Base-by-base conservation (phyloP, 2,888 invertebrate species). In the Beris chalybata region DNA sequence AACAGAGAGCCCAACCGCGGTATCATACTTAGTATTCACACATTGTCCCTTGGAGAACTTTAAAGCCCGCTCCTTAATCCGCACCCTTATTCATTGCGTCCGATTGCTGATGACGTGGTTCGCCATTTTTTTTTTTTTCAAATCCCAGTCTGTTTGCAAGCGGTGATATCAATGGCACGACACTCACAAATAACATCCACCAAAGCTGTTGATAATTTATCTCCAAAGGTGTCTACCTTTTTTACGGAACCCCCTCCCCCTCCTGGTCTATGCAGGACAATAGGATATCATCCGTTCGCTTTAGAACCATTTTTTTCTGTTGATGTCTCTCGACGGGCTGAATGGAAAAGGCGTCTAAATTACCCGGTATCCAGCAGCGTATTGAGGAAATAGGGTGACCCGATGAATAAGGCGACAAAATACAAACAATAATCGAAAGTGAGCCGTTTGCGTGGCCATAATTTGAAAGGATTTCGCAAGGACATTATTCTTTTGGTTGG, bases 11-110 rank as follows among this genome's bases (percentile, higher is more conserved):
- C 38, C 5, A 5, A 7, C 38, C 38, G 38, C 38, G 38, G 38
- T 38, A 38, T 7, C 44, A 45, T 64, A 64, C 53, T 64, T 64
- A 64, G 54, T 64, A 64, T 64, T 64, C 64, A 43, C 44, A 44
- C 55, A 45, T 53, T 47, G 64, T 64, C 64, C 44, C 31, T 54
- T 54, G 45, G 53, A 64, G 5, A 43, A 29, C 50, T 32, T n/a
- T 56, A 22, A 32, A 13, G 15, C 50, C 31, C 11, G 22, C n/a
- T n/a, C 12, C 12, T 38, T 38, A 38, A 38, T 38, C 38, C 38
- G 9, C 38, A 38, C 38, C 38, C 38, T 38, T 9, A 7, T 38
- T 38, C 38, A 38, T 7, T 38, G 38, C 38, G 22, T 22, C 22
- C 22, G 22, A 22, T 22, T 22, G 22, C 22, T 38, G 38, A 38